phyloP scores from a whole-genome alignment of 1,140 invertebrate species.

The Brachionus rubens region DNA sequence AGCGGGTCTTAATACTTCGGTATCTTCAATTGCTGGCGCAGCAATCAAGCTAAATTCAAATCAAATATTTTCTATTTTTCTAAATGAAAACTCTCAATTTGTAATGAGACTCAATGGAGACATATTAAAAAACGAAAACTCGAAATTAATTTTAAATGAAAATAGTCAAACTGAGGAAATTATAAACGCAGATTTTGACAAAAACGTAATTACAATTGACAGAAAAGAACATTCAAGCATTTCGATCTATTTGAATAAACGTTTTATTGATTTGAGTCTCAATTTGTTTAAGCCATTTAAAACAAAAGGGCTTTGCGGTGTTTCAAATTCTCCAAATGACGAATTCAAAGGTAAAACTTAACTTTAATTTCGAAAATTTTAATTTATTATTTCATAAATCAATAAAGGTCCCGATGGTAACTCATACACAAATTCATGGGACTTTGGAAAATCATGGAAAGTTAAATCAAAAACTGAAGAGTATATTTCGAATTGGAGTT shows the following conservation, averaged over 20 bases:
- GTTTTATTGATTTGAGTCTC: not conserved
- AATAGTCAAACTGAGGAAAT: not conserved
- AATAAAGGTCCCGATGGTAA: not conserved
- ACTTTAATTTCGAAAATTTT: too few species aligned
- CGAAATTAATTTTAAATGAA: not conserved
- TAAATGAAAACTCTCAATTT: not conserved
- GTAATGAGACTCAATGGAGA: not conserved
- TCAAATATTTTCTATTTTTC: not conserved
- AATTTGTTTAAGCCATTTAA: not conserved
- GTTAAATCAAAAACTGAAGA: not conserved
- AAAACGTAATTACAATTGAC: not conserved
- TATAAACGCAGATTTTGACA: not conserved
- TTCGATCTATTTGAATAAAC: not conserved
- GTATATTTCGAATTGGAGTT: not conserved
- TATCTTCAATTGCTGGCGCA: not conserved
- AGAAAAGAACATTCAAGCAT: not conserved
- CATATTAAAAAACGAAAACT: not conserved
- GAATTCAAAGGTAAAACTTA: not conserved
- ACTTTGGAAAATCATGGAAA: not conserved
- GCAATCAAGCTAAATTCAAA: not conserved
- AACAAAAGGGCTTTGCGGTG: not conserved
- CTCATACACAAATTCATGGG: not conserved
- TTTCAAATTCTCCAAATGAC: not conserved
- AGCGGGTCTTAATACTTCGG: not conserved
- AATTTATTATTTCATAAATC: too few species aligned